Evolutionary conservation across 2,797 vertebrate genomes (phyloP).

Genomic region (Cuniculus paca): DNA sequence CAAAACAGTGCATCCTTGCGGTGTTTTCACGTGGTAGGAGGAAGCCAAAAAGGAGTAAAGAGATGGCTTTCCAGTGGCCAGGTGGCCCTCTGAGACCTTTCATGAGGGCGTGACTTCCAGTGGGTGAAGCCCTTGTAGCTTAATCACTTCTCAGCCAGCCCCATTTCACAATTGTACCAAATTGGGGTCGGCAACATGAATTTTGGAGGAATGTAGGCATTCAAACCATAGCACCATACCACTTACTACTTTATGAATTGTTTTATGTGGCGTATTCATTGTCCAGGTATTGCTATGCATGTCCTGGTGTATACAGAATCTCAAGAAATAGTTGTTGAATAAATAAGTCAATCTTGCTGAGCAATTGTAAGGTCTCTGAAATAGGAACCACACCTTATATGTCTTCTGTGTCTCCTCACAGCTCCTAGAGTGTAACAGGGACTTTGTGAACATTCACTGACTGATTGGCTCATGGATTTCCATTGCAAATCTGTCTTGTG

Average conservation of each 20-base stretch:
- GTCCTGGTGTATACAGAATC: neutral
- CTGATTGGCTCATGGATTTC: constrained; percentile 19
- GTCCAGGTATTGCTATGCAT: neutral
- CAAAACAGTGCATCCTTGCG: neutral
- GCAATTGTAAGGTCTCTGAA: neutral
- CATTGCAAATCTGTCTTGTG: neutral
- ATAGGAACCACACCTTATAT: neutral
- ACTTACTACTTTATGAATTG: neutral
- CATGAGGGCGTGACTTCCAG: neutral
- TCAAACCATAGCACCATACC: neutral
- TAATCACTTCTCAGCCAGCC: neutral
- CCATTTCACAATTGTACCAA: neutral
- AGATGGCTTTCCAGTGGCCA: neutral
- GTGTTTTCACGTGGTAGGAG: neutral
- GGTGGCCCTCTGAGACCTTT: neutral
- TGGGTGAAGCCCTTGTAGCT: too few relatives aligned
- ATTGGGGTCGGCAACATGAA: neutral
- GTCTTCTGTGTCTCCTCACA: neutral
- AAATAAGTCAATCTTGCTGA: neutral
- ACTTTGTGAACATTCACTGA: neutral
- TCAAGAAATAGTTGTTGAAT: constrained; percentile 22
- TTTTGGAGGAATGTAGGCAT: neutral
- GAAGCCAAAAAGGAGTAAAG: too few relatives aligned
- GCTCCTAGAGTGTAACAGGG: too few relatives aligned
- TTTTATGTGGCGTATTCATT: neutral